Evolutionary conservation across 2,888 invertebrate genomes (phyloP).

Genomic region (Cheilosia vernalis): DNA sequence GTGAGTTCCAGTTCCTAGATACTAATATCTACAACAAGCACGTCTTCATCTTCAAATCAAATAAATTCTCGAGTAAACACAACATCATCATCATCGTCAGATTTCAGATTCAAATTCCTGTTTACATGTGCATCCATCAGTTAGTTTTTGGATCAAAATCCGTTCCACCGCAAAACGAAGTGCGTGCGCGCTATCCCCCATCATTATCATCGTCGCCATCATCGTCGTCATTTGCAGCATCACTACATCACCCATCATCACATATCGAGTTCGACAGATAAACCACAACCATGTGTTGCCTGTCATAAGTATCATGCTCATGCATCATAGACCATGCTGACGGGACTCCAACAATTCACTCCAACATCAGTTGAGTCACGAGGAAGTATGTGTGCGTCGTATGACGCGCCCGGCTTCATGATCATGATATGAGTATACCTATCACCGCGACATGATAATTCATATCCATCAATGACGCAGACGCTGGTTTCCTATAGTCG

Average conservation of each 20-base stretch:
- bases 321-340: constrained; percentile 67
- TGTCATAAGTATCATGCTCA: constrained; percentile 60
- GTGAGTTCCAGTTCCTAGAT: too few relatives aligned
- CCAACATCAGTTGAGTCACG: constrained; percentile 10
- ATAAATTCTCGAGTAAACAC: constrained; percentile 16
- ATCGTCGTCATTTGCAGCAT: constrained; percentile 31
- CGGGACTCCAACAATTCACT: constrained; percentile 6
- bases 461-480: constrained; percentile 3
- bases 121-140: constrained; percentile 68
- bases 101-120: constrained; percentile 61
- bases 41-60: background rate
- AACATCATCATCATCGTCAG: constrained; percentile 20
- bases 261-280: constrained; percentile 69
- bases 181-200: constrained; percentile 19
- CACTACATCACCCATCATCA: constrained; percentile 48
- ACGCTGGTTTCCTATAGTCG: constrained; percentile 15
- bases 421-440: constrained; percentile 48
- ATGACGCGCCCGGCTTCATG: constrained; percentile 32
- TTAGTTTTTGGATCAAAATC: constrained; percentile 59
- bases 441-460: constrained; percentile 41
- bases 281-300: constrained; percentile 70
- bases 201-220: constrained; percentile 33
- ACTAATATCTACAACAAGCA: too few relatives aligned
- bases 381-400: background rate
- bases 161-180: constrained; percentile 33